phyloP scores from a whole-genome alignment of 2,888 invertebrate species.

The Lochmaea crataegi region DNA sequence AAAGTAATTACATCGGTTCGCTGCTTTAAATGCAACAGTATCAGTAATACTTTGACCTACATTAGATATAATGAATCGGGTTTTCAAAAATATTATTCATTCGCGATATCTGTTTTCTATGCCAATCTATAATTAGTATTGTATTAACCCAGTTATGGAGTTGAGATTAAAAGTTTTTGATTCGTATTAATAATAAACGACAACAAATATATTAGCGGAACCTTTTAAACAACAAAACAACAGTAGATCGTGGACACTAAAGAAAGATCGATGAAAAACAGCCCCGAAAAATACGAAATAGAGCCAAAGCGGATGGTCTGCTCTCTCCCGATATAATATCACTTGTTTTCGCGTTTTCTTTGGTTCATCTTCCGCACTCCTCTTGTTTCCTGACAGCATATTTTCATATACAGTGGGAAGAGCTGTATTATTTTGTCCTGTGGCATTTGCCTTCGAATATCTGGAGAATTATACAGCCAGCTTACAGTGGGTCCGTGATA shows the following conservation, averaged over 20 bases:
- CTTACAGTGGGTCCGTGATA: slow-evolving; percentile 4
- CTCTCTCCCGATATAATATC: slow-evolving; percentile 48
- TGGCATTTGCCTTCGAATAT: slow-evolving; percentile 55
- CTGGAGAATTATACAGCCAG: slow-evolving; percentile 49
- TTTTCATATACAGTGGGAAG: slow-evolving; percentile 43
- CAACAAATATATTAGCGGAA: neutral
- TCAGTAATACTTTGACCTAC: neutral
- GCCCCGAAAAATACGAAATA: slow-evolving; percentile 33
- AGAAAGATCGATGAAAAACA: slow-evolving; percentile 20
- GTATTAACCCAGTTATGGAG: neutral
- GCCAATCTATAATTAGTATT: neutral
- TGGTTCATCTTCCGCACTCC: slow-evolving; percentile 49
- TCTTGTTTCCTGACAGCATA: slow-evolving; percentile 53
- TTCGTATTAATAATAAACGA: neutral
- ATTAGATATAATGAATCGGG: neutral
- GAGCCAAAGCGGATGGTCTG: slow-evolving; percentile 38
- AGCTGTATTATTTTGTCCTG: slow-evolving; percentile 55
- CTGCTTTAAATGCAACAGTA: neutral
- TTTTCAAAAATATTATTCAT: neutral
- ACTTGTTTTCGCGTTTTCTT: slow-evolving; percentile 56
- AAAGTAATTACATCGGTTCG: too few relatives aligned
- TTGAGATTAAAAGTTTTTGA: too few relatives aligned
- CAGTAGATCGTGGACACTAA: neutral
- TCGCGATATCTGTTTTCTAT: neutral
- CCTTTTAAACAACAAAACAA: slow-evolving; percentile 8